Base-by-base conservation (phyloP, 2,113 vertebrate genomes). In the Vulpes vulpes region DNA sequence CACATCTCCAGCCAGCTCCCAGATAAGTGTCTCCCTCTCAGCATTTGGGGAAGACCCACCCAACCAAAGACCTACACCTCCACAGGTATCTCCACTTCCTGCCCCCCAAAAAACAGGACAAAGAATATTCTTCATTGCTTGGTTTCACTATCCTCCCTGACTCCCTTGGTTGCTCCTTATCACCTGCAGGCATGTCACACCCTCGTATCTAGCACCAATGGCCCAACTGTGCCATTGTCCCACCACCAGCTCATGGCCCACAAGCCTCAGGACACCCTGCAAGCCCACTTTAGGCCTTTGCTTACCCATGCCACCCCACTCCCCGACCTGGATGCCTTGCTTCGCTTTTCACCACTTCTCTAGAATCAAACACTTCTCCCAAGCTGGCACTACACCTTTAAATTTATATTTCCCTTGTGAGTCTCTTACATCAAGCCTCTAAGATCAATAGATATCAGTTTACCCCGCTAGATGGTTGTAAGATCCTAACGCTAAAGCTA, bases 1-100 rank as follows among this genome's bases (percentile, higher is more conserved):
- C 20, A 0, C 2, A n/a, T n/a, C 16, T 5, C 59, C 49, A 5
- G 2, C 69, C 23, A 0, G 3, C 19, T 14, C 25, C 60, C 23
- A 3, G 30, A 8, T 6, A 67, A 57, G 32, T 59, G 12, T 11
- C 3, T 7, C 16, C 27, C 22, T 11, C 6, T 23, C n/a, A 2
- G 69, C 55, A 15, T 35, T 38, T 4, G 59, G 62, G 43, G 20
- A 25, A 88, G 53, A 62, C 57, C 59, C 65, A 19, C 16, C 11
- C 5, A 23, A 22, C 3, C 22, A 22, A 79, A 62, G 19, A 30
- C 27, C 53, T 32, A 35, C 27, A 2, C n/a, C 60, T 62, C 49
- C 32, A 22, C 17, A 2, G 20, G 2, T 2, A 2, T 53, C 23
- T 17, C 59, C 22, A 43, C 32, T 23, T 16, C 32, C 81, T 35